phyloP scores from a whole-genome alignment of 2,888 invertebrate species.

The Tachina fera region DNA sequence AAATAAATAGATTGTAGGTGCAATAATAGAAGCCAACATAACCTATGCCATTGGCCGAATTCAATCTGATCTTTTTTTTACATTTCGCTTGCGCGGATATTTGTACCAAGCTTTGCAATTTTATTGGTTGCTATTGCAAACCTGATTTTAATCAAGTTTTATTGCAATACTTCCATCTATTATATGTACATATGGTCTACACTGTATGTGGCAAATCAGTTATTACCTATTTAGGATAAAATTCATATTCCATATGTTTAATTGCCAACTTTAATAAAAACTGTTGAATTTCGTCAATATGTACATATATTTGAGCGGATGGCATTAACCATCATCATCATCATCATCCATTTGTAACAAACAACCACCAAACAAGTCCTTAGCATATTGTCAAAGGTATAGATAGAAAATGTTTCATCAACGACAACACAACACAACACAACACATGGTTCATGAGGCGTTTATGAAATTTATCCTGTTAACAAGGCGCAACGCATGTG shows the following conservation, averaged over 20 bases:
- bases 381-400: constrained; percentile 31
- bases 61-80: too few relatives aligned
- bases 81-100: too few relatives aligned
- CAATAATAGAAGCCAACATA: too few relatives aligned
- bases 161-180: too few relatives aligned
- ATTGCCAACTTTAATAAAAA: constrained; percentile 43
- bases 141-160: too few relatives aligned
- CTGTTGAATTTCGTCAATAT: constrained; percentile 41
- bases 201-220: too few relatives aligned
- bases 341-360: constrained; percentile 5
- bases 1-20: too few relatives aligned
- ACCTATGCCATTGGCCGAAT: too few relatives aligned
- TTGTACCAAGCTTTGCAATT: too few relatives aligned
- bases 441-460: constrained; percentile 64
- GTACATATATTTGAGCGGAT: background rate
- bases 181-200: too few relatives aligned
- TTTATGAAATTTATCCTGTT: constrained; percentile 58
- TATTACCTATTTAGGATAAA: background rate
- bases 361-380: constrained; percentile 46
- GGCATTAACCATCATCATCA: background rate
- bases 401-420: constrained; percentile 38
- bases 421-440: constrained; percentile 60
- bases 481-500: constrained; percentile 51
- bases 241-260: background rate
- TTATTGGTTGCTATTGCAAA: too few relatives aligned